Evolutionary conservation across 2,888 invertebrate genomes (phyloP), one percentile per base, ranked within the genome.

Genomic region (Tetrapedia diversipes): DNA sequence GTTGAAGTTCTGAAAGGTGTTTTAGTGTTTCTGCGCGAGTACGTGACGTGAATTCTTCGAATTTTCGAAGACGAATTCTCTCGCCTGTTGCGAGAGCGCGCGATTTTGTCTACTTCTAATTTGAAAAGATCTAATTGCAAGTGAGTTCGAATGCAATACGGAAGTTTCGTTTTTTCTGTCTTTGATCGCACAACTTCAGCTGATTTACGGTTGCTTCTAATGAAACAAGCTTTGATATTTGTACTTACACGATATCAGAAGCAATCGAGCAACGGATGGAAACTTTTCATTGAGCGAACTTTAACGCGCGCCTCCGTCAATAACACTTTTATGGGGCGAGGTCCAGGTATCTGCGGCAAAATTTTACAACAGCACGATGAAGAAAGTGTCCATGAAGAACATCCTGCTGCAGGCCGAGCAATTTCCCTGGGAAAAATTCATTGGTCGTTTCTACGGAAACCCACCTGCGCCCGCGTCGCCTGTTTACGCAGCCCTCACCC

Each of bases 351-450:
- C 64, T 60, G 65, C 49, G 61, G 70, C 29, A 56, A 70, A 75
- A 71, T 82, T 77, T 82, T 77, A 74, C 64, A 56, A 61, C 54
- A 16, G 3, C 56, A 39, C 53, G 77, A 57, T 74, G 77, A 80
- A 69, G 82, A 79, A 85, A 79, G 68, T 77, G 82, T 75, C 70
- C 77, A 59, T 68, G 77, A n/a, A n/a, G n/a, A 74, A 77, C 76
- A 71, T 77, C 80, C 75, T 80, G 74, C 60, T 73, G 47, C 63
- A 53, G 34, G 54, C 67, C 53, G 69, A 56, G 82, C 86, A 83
- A 87, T 86, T 84, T 87, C 76, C 82, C 63, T 34, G 54, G 54
- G 66, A 73, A 81, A 81, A 87, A 86, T 87, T 86, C 83, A 87
- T 87, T 82, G 83, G 69, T 67, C 81, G 80, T 81, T 81, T 74